Evolutionary conservation across 1,140 invertebrate species (phyloP).

Genomic region (Bombus pascuorum): DNA sequence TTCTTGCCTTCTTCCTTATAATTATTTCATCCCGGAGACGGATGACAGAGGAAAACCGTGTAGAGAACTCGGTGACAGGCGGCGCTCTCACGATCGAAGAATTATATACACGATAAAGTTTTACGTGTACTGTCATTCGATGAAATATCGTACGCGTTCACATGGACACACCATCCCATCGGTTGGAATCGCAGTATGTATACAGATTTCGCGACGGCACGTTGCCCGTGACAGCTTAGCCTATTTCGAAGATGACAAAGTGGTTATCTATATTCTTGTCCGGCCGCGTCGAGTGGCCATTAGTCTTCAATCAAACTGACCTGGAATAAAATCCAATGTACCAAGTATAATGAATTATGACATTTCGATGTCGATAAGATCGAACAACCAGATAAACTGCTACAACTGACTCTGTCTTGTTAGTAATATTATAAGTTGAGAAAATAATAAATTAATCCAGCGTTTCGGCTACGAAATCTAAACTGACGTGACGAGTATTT

Average conservation of each 20-base stretch:
- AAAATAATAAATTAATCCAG: background rate
- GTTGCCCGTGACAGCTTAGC: slow-evolving; percentile 34
- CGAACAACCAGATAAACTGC: too few species aligned
- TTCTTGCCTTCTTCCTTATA: background rate
- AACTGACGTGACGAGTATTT: background rate
- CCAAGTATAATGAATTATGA: slow-evolving; percentile 12
- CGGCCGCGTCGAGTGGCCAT: slow-evolving; percentile 24
- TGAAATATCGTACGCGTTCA: slow-evolving; percentile 38
- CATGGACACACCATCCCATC: background rate
- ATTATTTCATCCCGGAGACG: background rate
- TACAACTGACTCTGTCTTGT: background rate
- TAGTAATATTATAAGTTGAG: background rate
- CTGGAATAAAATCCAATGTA: slow-evolving; percentile 8
- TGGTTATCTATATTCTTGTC: slow-evolving; percentile 43
- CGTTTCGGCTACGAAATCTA: background rate
- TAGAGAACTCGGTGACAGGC: slow-evolving; percentile 11
- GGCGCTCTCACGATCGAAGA: slow-evolving; percentile 5
- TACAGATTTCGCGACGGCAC: slow-evolving; percentile 26
- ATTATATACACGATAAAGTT: slow-evolving; percentile 17
- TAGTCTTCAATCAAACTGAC: slow-evolving; percentile 30
- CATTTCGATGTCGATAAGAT: background rate
- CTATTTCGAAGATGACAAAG: slow-evolving; percentile 52
- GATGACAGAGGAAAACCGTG: slow-evolving; percentile 4
- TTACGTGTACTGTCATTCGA: slow-evolving; percentile 27
- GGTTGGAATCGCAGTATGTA: slow-evolving; percentile 31